phyloP scores from a whole-genome alignment of 2,888 invertebrate genomes.

The Trissolcus brochymenae region DNA sequence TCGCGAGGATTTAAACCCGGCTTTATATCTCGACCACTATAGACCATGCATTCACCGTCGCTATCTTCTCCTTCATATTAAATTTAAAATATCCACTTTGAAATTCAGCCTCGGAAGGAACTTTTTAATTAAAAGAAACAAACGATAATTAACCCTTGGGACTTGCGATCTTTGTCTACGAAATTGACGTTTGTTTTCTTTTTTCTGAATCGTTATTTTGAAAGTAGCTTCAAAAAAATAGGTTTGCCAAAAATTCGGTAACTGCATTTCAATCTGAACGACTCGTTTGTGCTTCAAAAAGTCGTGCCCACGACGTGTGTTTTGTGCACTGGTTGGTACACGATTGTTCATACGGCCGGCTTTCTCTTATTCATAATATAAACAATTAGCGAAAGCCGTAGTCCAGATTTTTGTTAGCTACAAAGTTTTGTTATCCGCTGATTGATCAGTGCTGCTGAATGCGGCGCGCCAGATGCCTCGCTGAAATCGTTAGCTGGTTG shows the following conservation, averaged over 20 bases:
- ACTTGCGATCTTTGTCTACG: not conserved
- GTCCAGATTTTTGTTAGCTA: constrained; percentile 39
- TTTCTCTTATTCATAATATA: constrained; percentile 45
- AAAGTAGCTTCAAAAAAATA: no score
- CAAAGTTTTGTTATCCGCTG: constrained; percentile 36
- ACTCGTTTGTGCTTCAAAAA: constrained; percentile 7
- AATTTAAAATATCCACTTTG: not conserved
- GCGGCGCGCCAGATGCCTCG: not conserved
- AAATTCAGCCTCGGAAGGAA: not conserved
- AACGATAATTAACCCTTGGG: no score
- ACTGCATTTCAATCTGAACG: no score
- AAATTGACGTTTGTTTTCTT: no score
- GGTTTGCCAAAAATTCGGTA: no score
- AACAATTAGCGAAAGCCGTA: constrained; percentile 17
- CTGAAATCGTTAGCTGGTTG: not conserved
- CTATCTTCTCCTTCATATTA: no score
- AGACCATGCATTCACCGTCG: not conserved
- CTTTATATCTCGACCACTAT: constrained; percentile 9
- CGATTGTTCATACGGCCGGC: constrained; percentile 23
- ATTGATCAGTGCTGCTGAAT: constrained; percentile 27
- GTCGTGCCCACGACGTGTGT: constrained; percentile 1
- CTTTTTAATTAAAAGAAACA: not conserved
- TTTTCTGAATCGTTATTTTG: no score
- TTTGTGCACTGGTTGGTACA: not conserved
- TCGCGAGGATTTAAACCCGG: constrained; percentile 18